Percentiles rank a stretch among this genome's conserved stretches.
Evolutionary conservation across 2,888 invertebrate species (phyloP).

Genomic region (Acheta domesticus): DNA sequence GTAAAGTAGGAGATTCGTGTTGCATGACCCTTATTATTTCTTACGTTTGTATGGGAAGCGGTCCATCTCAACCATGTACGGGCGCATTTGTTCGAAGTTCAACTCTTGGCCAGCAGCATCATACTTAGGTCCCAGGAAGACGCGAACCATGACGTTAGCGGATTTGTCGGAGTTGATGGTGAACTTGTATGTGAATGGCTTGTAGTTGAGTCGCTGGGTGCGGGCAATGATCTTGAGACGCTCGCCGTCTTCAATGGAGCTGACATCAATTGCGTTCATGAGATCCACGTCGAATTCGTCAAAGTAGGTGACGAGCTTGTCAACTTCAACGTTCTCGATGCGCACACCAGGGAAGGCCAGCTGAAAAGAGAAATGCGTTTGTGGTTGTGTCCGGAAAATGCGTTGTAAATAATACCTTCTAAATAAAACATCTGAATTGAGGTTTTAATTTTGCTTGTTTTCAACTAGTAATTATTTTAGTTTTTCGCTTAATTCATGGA

Average conservation of each 20-base stretch:
- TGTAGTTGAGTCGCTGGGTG: slow-evolving; percentile 41
- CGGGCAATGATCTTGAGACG: slow-evolving; percentile 41
- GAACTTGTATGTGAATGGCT: slow-evolving; percentile 39
- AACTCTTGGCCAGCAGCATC: slow-evolving; percentile 39
- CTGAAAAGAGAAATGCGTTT: slow-evolving; percentile 24
- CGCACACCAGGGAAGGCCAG: slow-evolving; percentile 35
- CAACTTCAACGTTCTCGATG: slow-evolving; percentile 37
- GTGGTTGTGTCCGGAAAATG: background rate
- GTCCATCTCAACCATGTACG: slow-evolving; percentile 39
- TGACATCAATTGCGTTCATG: slow-evolving; percentile 33
- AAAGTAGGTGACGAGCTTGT: slow-evolving; percentile 39
- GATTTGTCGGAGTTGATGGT: slow-evolving; percentile 38
- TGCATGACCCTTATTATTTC: background rate
- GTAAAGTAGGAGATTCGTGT: background rate
- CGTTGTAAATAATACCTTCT: slow-evolving; percentile 26
- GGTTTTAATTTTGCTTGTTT: too few relatives aligned
- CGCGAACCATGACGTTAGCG: slow-evolving; percentile 38
- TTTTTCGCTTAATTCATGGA: too few relatives aligned
- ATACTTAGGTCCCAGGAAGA: slow-evolving; percentile 41
- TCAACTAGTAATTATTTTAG: too few relatives aligned
- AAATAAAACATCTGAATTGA: too few relatives aligned
- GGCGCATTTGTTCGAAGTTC: slow-evolving; percentile 37
- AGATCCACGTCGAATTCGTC: slow-evolving; percentile 41
- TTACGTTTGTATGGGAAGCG: slow-evolving; percentile 35
- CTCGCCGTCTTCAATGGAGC: slow-evolving; percentile 34